Evolutionary conservation across 2,797 vertebrate species (phyloP).

Genomic region (Helicolenus hilgendorfi): DNA sequence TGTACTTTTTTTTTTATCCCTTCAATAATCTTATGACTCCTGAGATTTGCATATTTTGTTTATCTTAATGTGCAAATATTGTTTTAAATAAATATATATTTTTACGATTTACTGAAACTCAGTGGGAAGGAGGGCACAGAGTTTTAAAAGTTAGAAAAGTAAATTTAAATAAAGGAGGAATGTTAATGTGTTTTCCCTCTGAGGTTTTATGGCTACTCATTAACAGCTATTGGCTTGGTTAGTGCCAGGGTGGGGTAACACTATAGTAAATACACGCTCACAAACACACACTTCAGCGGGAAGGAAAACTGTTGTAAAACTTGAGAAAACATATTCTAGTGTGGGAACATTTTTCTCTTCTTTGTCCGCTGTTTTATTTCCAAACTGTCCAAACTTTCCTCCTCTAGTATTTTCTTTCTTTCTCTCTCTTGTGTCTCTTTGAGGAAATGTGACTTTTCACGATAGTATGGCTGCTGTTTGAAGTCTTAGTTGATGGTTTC

Average conservation of each 20-base stretch:
- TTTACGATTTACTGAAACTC: not conserved
- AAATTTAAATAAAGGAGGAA: conserved; percentile 39
- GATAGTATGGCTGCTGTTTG: not conserved
- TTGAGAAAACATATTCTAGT: conserved; percentile 8
- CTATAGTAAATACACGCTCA: conserved; percentile 2
- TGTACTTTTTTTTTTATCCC: not conserved
- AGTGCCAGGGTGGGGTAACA: not conserved
- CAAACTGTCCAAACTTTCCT: not conserved
- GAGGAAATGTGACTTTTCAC: not conserved
- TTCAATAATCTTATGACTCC: not conserved
- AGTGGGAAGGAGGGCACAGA: not conserved
- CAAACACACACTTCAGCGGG: not conserved
- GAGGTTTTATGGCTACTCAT: conserved; percentile 66
- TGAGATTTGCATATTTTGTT: not conserved
- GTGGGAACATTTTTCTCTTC: conserved; percentile 19
- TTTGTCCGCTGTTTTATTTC: not conserved
- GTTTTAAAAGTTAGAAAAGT: conserved; percentile 21
- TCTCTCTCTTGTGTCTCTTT: not conserved
- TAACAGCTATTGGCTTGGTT: conserved; percentile 42
- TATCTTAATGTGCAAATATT: not conserved
- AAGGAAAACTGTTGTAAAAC: conserved; percentile 50
- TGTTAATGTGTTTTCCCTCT: conserved; percentile 59
- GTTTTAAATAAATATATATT: not conserved
- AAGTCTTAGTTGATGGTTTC: not conserved
- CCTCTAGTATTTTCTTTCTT: not conserved